phyloP scores from a whole-genome alignment of 2,888 invertebrate genomes.

The Colletes collaris region DNA sequence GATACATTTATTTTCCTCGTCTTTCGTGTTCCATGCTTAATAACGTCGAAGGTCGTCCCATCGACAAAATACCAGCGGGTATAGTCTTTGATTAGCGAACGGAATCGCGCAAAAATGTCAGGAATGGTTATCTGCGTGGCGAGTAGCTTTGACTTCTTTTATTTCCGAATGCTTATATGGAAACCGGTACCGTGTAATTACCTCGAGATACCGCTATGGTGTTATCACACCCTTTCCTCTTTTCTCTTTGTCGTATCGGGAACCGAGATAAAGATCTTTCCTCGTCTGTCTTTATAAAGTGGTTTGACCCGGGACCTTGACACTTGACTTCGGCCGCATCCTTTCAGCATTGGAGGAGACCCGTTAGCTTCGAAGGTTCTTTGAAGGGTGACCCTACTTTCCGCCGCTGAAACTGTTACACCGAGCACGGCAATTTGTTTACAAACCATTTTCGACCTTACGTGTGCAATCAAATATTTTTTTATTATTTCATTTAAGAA shows the following conservation, averaged over 20 bases:
- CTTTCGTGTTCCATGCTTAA: too few relatives aligned
- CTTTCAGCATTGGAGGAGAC: slow-evolving; percentile 41
- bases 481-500: too few relatives aligned
- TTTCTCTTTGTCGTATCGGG: slow-evolving; percentile 51
- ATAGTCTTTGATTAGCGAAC: neutral
- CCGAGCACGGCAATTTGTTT: neutral
- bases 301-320: slow-evolving; percentile 59
- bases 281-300: slow-evolving; percentile 52
- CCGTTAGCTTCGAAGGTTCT: slow-evolving; percentile 45
- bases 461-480: too few relatives aligned
- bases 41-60: neutral
- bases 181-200: slow-evolving; percentile 66
- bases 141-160: slow-evolving; percentile 27
- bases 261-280: slow-evolving; percentile 50
- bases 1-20: too few relatives aligned
- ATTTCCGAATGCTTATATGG: slow-evolving; percentile 51
- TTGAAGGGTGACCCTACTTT: slow-evolving; percentile 29
- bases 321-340: slow-evolving; percentile 52
- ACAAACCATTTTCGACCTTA: too few relatives aligned
- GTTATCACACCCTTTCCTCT: slow-evolving; percentile 60
- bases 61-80: neutral
- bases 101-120: slow-evolving; percentile 26
- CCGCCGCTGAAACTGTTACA: slow-evolving; percentile 11
- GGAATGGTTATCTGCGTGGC: slow-evolving; percentile 11
- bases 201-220: slow-evolving; percentile 62